A percentile compares a stretch with the other conserved stretches of the same genome.
Conservation (phyloP, 2,797 vertebrate genomes). For the Pseudocheirus occidentalis region DNA sequence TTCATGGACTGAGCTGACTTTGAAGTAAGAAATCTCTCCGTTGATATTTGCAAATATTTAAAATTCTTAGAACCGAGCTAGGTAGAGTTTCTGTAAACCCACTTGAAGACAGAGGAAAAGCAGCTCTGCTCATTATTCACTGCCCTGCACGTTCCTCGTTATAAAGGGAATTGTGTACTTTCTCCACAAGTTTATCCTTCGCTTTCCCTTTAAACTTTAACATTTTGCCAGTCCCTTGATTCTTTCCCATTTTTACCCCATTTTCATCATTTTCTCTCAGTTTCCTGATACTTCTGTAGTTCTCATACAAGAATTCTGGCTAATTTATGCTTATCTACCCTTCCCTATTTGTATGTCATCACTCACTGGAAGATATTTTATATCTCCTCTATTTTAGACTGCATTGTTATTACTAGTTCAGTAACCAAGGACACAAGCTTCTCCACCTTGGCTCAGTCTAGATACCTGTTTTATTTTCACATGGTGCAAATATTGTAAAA, state of each 20-base stretch:
- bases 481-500: no score
- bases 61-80: constrained; percentile 21
- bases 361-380: neutral
- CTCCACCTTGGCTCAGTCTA: neutral
- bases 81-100: neutral
- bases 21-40: no score
- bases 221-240: neutral
- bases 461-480: neutral
- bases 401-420: neutral
- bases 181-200: neutral
- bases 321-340: neutral
- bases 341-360: neutral
- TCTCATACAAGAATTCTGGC: no score
- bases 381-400: neutral
- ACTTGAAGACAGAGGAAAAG: neutral
- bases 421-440: neutral
- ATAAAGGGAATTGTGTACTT: neutral
- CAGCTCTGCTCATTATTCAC: neutral
- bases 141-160: neutral
- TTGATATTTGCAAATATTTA: neutral
- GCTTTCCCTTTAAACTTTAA: constrained; percentile 1
- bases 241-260: constrained; percentile 12
- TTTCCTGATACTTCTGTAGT: no score
- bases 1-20: neutral
- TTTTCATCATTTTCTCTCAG: neutral